Evolutionary conservation across 1,140 invertebrate genomes (phyloP).

Genomic region (Medauroidea extradentata): DNA sequence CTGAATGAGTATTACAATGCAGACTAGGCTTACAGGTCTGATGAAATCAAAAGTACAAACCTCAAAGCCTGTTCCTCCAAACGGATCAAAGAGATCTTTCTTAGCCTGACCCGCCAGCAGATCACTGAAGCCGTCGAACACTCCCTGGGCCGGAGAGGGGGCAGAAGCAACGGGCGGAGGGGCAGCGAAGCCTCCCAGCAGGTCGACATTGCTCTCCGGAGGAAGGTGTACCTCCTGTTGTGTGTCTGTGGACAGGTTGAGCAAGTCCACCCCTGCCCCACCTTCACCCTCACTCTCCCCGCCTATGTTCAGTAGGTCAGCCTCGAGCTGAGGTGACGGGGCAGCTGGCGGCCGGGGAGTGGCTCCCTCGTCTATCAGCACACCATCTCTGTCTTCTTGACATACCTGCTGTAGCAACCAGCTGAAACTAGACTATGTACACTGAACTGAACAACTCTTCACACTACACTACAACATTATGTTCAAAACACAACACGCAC

Average conservation of each 20-base stretch:
- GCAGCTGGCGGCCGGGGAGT: slow-evolving; percentile 9
- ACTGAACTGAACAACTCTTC: background rate
- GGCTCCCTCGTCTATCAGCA: background rate
- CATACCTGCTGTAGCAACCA: background rate
- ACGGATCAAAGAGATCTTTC: slow-evolving; percentile 27
- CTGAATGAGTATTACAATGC: too few species aligned
- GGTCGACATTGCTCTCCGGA: slow-evolving; percentile 50
- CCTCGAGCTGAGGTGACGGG: slow-evolving; percentile 31
- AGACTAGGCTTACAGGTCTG: too few species aligned
- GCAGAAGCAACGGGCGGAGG: background rate
- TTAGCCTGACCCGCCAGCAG: slow-evolving; percentile 4
- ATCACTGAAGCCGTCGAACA: slow-evolving; percentile 10
- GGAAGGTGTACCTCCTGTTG: slow-evolving; percentile 8
- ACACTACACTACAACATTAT: background rate
- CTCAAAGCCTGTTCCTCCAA: slow-evolving; percentile 11
- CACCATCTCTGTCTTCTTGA: background rate
- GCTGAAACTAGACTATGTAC: background rate
- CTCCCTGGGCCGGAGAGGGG: background rate
- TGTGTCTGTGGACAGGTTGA: slow-evolving; percentile 43
- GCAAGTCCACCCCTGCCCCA: slow-evolving; percentile 42
- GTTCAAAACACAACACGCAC: too few species aligned
- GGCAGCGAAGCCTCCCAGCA: slow-evolving; percentile 54
- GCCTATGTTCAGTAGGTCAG: slow-evolving; percentile 46
- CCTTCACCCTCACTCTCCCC: slow-evolving; percentile 23
- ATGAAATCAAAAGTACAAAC: too few species aligned